Evolutionary conservation across 1,140 invertebrate species (phyloP).

Genomic region (Streblospio benedicti): DNA sequence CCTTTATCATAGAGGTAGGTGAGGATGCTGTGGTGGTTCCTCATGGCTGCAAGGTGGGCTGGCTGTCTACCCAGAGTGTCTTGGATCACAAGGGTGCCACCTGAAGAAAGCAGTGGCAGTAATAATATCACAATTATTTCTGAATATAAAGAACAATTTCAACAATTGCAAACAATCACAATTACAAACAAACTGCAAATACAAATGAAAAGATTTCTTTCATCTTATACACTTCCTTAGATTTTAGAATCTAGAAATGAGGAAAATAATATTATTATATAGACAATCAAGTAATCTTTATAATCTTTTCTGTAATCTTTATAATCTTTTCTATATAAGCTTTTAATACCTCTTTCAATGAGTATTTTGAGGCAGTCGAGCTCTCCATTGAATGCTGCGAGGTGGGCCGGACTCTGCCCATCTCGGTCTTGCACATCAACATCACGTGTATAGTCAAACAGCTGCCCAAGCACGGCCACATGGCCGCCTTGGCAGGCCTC

Average conservation of each 20-base stretch:
- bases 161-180: not conserved
- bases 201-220: too few species aligned
- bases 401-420: slow-evolving; percentile 34
- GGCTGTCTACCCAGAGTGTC: slow-evolving; percentile 33
- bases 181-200: too few species aligned
- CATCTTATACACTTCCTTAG: too few species aligned
- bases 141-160: too few species aligned
- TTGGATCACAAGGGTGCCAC: slow-evolving; percentile 28
- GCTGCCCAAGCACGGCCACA: slow-evolving; percentile 24
- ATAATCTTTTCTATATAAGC: too few species aligned
- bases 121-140: not conserved
- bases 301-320: too few species aligned
- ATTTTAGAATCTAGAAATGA: too few species aligned
- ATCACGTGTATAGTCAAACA: slow-evolving; percentile 27
- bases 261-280: too few species aligned
- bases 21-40: slow-evolving; percentile 34
- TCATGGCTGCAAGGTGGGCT: slow-evolving; percentile 35
- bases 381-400: slow-evolving; percentile 39
- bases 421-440: slow-evolving; percentile 31
- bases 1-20: slow-evolving; percentile 33
- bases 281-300: too few species aligned
- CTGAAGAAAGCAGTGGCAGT: slow-evolving; percentile 16
- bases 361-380: slow-evolving; percentile 30
- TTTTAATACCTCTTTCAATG: slow-evolving; percentile 31
- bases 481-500: slow-evolving; percentile 38